Conservation (phyloP, 2,113 vertebrate species). For the Chlorodrepanis virens region DNA sequence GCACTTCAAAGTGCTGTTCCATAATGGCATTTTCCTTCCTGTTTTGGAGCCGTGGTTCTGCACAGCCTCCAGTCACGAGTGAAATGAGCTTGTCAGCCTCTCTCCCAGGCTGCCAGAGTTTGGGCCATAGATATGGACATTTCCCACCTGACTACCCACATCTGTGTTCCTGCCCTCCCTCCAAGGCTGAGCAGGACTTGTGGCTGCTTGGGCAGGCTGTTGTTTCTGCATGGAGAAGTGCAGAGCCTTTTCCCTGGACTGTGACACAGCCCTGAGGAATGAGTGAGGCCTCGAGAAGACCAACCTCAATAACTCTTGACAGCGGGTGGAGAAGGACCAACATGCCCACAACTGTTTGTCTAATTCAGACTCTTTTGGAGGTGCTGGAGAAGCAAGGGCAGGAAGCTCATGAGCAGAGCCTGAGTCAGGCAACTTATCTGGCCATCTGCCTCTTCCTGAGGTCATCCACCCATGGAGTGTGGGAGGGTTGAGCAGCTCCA, state of each 20-base stretch:
- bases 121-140: neutral
- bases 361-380: neutral
- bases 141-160: fast-evolving
- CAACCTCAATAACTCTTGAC: neutral
- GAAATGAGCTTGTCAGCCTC: neutral
- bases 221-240: neutral
- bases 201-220: neutral
- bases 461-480: neutral
- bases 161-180: neutral
- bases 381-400: neutral
- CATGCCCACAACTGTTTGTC: neutral
- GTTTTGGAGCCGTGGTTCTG: neutral
- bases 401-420: neutral
- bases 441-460: neutral
- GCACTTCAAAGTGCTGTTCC: neutral
- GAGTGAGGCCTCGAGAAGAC: neutral
- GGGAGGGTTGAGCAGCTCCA: neutral
- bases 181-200: fast-evolving
- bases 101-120: neutral
- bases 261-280: neutral
- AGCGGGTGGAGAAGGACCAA: neutral
- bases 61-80: neutral
- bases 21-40: neutral
- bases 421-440: constrained; percentile 27
- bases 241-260: neutral